Percentiles rank a stretch among this genome's conserved stretches.
Conservation (phyloP, 2,888 invertebrate species). For the Smittia sp. region DNA sequence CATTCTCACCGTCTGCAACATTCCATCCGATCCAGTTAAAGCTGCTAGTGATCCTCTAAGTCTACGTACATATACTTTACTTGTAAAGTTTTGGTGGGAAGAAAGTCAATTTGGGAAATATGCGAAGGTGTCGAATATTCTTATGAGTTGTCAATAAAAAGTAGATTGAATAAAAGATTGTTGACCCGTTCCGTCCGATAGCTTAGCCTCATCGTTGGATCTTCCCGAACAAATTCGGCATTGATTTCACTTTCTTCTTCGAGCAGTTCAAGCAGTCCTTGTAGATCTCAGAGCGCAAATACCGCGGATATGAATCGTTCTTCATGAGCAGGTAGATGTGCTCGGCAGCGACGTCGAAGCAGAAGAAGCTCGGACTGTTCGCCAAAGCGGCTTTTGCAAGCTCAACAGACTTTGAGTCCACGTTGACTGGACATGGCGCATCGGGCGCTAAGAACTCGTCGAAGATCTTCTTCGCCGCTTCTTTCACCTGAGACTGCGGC, state of each 20-base stretch:
- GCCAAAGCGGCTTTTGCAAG: conserved; percentile 73
- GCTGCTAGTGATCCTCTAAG: conserved; percentile 33
- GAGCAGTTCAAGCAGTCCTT: conserved; percentile 94
- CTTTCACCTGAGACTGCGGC: conserved; percentile 79
- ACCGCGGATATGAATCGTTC: conserved; percentile 96
- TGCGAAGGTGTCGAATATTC: conserved; percentile 5
- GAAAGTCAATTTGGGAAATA: background rate
- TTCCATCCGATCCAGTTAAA: conserved; percentile 25
- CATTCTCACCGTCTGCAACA: background rate
- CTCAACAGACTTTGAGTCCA: conserved; percentile 90
- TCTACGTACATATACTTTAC: conserved; percentile 33
- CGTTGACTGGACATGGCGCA: conserved; percentile 95
- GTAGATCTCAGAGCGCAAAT: conserved; percentile 97
- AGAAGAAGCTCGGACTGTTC: conserved; percentile 82
- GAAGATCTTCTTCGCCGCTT: conserved; percentile 84
- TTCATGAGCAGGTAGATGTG: conserved; percentile 99
- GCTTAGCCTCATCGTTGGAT: conserved; percentile 33
- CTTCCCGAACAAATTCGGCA: conserved; percentile 53
- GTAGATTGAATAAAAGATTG: conserved; percentile 27
- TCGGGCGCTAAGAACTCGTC: conserved; percentile 89
- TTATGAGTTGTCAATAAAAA: conserved; percentile 18
- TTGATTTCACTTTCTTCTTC: conserved; percentile 85
- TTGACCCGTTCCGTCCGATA: conserved; percentile 10
- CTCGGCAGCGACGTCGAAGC: conserved; percentile 96
- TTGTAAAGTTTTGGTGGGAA: background rate